phyloP scores from a whole-genome alignment of 2,797 vertebrate species.

The Kryptolebias ocellatus region DNA sequence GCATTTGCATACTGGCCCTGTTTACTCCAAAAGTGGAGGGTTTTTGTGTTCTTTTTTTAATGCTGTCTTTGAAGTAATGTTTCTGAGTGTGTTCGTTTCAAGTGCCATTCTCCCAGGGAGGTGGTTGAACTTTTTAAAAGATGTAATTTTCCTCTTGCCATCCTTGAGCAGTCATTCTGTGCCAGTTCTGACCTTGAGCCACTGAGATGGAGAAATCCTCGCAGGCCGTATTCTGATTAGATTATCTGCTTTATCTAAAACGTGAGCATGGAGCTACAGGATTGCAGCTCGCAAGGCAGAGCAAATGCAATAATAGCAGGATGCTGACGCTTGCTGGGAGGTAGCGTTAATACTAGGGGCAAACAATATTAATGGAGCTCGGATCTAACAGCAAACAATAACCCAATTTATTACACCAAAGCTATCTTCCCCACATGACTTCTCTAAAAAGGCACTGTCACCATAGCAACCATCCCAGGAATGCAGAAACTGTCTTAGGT shows the following conservation, averaged over 20 bases:
- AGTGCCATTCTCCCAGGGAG: constrained; percentile 54
- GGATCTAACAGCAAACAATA: constrained; percentile 50
- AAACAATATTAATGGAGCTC: constrained; percentile 53
- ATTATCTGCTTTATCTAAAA: constrained; percentile 78
- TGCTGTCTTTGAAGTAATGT: constrained; percentile 79
- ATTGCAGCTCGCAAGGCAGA: constrained; percentile 42
- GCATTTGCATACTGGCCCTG: constrained; percentile 65
- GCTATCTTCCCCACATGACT: constrained; percentile 20
- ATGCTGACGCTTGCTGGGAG: constrained; percentile 58
- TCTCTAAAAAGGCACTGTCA: constrained; percentile 27
- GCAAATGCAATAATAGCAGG: constrained; percentile 66
- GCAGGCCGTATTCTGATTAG: constrained; percentile 80
- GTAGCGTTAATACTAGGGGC: constrained; percentile 43
- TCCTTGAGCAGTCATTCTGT: constrained; percentile 54
- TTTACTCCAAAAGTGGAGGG: constrained; percentile 60
- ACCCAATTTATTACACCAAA: constrained; percentile 47
- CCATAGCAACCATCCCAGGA: constrained; percentile 13
- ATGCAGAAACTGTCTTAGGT: constrained; percentile 17
- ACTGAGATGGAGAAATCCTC: constrained; percentile 72
- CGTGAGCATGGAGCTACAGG: constrained; percentile 59
- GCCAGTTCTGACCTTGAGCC: constrained; percentile 76
- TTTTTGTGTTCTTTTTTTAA: constrained; percentile 79
- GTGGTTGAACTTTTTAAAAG: constrained; percentile 66
- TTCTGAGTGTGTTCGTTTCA: constrained; percentile 72
- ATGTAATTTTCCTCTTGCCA: constrained; percentile 71